A percentile compares a stretch with the other conserved stretches of the same genome.
phyloP scores from a whole-genome alignment of 1,140 invertebrate species.

The Brachionus paranguensis region DNA sequence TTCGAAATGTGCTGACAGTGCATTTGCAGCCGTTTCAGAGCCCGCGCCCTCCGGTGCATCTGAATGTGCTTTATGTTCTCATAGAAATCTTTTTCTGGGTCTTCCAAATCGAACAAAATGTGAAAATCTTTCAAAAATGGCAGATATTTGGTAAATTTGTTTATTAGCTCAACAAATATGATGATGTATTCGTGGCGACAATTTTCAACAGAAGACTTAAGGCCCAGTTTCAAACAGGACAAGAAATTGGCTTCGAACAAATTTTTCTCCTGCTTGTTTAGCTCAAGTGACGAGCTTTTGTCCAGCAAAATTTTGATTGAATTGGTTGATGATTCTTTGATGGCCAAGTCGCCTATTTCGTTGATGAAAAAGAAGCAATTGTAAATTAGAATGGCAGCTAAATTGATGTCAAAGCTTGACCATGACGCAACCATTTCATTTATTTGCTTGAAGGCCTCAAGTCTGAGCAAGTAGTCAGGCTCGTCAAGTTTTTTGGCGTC shows the following conservation, averaged over 20 bases:
- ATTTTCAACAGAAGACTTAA: neutral
- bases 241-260: conserved; percentile 16
- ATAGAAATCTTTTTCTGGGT: conserved; percentile 85
- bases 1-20: conserved; percentile 59
- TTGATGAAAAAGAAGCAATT: conserved; percentile 74
- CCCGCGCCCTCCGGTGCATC: conserved; percentile 71
- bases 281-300: neutral
- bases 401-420: conserved; percentile 60
- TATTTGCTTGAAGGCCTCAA: conserved; percentile 61
- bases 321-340: conserved; percentile 35
- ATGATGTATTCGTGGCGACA: conserved; percentile 69
- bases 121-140: conserved; percentile 63
- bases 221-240: neutral
- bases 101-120: conserved; percentile 64
- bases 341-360: conserved; percentile 51
- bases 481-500: conserved; percentile 79
- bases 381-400: conserved; percentile 68
- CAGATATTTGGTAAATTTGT: neutral
- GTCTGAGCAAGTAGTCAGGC: conserved; percentile 75
- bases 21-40: conserved; percentile 61
- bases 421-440: conserved; percentile 63
- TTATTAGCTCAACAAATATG: conserved; percentile 65
- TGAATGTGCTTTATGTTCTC: conserved; percentile 82
- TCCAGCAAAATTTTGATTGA: neutral
- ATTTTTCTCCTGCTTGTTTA: neutral